These are phyloP conservation scores for Cryptotis parvus DNA, from an alignment of 2,113 vertebrate genomes.

Conservation along the genomic window DNA sequence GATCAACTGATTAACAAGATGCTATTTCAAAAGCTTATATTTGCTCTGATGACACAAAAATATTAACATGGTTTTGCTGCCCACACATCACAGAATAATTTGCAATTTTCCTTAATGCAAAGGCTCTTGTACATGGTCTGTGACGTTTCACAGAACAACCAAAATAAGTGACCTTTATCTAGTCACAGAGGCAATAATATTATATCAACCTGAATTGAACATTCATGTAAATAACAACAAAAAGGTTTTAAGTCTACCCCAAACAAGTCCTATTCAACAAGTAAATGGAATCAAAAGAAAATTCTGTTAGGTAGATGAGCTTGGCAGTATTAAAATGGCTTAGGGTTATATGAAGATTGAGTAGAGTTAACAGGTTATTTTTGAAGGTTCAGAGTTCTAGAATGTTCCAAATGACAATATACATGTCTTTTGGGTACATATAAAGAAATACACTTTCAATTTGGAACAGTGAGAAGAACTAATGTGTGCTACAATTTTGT, in stretches of 20 bases:
- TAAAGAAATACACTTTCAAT: conserved; percentile 27
- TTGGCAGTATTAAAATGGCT: not conserved
- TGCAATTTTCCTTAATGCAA: conserved; percentile 50
- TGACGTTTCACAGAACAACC: conserved; percentile 30
- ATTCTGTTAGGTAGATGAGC: not conserved
- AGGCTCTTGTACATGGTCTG: conserved; percentile 27
- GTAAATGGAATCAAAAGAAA: not conserved
- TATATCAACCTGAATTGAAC: conserved; percentile 27
- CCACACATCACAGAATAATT: conserved; percentile 46
- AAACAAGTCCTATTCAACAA: not conserved
- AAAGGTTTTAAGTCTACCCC: not conserved
- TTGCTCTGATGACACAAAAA: conserved; percentile 53
- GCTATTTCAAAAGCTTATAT: conserved; percentile 71
- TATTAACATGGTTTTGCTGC: conserved; percentile 68
- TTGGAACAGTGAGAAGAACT: not conserved
- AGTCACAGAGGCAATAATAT: not conserved
- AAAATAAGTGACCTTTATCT: not conserved
- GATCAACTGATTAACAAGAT: conserved; percentile 77
- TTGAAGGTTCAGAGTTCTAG: not conserved
- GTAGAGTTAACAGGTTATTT: no score
- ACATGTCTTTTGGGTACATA: not conserved
- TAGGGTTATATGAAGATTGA: not conserved
- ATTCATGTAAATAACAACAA: conserved; percentile 57
- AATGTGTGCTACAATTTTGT: no score
- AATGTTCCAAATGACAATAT: not conserved